Evolutionary conservation across 2,888 invertebrate genomes (phyloP).

Genomic region (Platynereis dumerilii): DNA sequence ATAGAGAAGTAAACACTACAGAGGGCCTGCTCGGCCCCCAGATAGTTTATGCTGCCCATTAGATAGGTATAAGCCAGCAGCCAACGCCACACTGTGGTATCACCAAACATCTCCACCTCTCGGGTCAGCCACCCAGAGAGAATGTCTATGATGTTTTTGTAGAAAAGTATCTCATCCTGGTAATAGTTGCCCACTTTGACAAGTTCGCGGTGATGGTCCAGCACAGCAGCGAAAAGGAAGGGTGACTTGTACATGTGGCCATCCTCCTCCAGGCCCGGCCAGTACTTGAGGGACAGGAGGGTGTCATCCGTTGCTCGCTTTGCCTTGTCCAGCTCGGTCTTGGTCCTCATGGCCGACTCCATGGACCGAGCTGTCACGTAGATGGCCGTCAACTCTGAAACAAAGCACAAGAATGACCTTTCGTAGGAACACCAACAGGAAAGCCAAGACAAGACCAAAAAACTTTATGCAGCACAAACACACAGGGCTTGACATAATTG

Average conservation of each 20-base stretch:
- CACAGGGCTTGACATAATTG: conserved; percentile 34
- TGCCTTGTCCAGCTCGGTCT: conserved; percentile 26
- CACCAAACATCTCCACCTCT: conserved; percentile 23
- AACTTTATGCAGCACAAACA: background rate
- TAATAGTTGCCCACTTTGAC: conserved; percentile 33
- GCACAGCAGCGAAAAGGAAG: conserved; percentile 37
- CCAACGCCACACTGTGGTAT: conserved; percentile 26
- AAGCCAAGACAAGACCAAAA: background rate
- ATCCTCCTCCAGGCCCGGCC: conserved; percentile 33
- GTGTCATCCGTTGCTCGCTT: conserved; percentile 28
- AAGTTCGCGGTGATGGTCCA: conserved; percentile 30
- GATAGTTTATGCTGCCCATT: conserved; percentile 37
- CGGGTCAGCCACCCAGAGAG: conserved; percentile 34
- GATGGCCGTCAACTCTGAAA: conserved; percentile 35
- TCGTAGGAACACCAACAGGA: background rate
- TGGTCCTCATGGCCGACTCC: conserved; percentile 27
- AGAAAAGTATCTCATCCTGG: conserved; percentile 39
- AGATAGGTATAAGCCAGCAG: conserved; percentile 37
- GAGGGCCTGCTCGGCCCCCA: conserved; percentile 40
- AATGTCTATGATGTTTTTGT: conserved; percentile 37
- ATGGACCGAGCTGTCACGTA: conserved; percentile 34
- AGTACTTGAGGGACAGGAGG: conserved; percentile 22
- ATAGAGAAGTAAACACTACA: conserved; percentile 39
- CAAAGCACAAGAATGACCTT: conserved; percentile 5
- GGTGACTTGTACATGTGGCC: conserved; percentile 29